Percentiles rank a stretch among this genome's conserved stretches.
Evolutionary conservation across 2,113 vertebrate species (phyloP).

Genomic region (Climacteris rufus): DNA sequence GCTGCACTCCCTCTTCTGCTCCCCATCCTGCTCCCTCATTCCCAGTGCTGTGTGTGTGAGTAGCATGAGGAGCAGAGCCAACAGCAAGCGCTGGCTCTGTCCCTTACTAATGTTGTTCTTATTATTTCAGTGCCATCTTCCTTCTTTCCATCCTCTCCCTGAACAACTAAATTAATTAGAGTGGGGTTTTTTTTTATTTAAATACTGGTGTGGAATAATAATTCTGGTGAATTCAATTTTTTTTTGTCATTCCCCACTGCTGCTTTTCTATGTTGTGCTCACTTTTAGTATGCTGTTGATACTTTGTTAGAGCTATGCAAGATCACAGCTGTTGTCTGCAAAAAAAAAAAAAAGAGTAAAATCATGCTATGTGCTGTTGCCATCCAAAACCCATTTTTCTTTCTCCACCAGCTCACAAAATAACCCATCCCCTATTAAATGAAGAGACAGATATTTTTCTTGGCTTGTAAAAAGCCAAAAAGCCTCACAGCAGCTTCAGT

Average conservation of each 20-base stretch:
- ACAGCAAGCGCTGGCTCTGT: not conserved
- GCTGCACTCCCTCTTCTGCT: not conserved
- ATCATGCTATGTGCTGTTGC: not conserved
- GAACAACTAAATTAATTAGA: constrained; percentile 58
- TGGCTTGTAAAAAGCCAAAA: not conserved
- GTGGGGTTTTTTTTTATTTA: not conserved
- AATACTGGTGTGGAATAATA: constrained; percentile 17
- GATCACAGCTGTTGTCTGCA: constrained; percentile 33
- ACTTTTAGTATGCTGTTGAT: constrained; percentile 10
- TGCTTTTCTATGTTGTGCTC: not conserved
- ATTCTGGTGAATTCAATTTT: not conserved
- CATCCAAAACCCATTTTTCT: constrained; percentile 36
- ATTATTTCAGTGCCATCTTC: constrained; percentile 31
- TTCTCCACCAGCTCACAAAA: not conserved
- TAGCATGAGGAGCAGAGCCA: not conserved
- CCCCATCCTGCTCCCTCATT: not conserved
- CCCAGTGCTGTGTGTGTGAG: not conserved
- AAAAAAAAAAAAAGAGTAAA: not conserved
- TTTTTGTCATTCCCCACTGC: not conserved
- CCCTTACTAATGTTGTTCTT: constrained; percentile 34
- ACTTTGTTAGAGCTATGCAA: constrained; percentile 37
- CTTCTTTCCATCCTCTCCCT: not conserved
- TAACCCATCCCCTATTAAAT: not conserved
- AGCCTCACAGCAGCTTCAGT: not conserved
- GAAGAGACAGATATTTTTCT: not conserved